These are phyloP conservation scores for Brenthis hecate DNA, from an alignment of 2,888 invertebrate species.

Conservation along the genomic window DNA sequence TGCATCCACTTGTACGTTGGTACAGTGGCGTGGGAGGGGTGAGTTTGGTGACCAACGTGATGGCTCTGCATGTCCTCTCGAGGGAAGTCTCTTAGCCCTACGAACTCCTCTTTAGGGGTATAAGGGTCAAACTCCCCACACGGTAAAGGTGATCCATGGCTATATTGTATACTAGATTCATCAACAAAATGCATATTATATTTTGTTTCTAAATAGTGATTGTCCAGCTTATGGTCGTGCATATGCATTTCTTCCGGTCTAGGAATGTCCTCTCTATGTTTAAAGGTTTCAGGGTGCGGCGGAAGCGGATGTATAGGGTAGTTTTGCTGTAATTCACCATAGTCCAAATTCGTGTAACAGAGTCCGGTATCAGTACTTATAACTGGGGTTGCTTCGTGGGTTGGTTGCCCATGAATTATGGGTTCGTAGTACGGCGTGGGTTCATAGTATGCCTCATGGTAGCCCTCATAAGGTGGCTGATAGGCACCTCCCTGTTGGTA, in stretches of 20 bases:
- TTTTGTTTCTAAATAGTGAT: slow-evolving; percentile 78
- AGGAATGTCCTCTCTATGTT: slow-evolving; percentile 82
- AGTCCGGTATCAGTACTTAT: slow-evolving; percentile 93
- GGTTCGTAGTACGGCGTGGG: slow-evolving; percentile 79
- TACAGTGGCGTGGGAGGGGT: slow-evolving; percentile 84
- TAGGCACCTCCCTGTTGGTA: slow-evolving; percentile 78
- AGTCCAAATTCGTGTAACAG: slow-evolving; percentile 95
- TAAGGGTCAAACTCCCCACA: slow-evolving; percentile 84
- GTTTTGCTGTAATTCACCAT: slow-evolving; percentile 78
- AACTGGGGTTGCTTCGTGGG: slow-evolving; percentile 82
- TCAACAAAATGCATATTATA: slow-evolving; percentile 80
- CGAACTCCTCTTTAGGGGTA: slow-evolving; percentile 84
- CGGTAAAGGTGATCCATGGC: slow-evolving; percentile 72
- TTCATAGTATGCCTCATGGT: slow-evolving; percentile 75
- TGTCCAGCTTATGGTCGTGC: slow-evolving; percentile 73
- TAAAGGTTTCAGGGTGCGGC: slow-evolving; percentile 77
- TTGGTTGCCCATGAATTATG: slow-evolving; percentile 68
- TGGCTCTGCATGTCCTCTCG: slow-evolving; percentile 63
- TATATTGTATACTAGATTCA: slow-evolving; percentile 70
- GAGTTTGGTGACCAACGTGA: slow-evolving; percentile 63
- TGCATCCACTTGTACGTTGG: slow-evolving; percentile 99
- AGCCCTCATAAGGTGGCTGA: slow-evolving; percentile 72
- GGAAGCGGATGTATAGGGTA: slow-evolving; percentile 81
- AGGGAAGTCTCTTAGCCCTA: slow-evolving; percentile 67
- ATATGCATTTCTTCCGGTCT: slow-evolving; percentile 75